A percentile compares a stretch with the other conserved stretches of the same genome.
Evolutionary conservation across 2,888 invertebrate species (phyloP).

Genomic region (Apamea monoglypha): DNA sequence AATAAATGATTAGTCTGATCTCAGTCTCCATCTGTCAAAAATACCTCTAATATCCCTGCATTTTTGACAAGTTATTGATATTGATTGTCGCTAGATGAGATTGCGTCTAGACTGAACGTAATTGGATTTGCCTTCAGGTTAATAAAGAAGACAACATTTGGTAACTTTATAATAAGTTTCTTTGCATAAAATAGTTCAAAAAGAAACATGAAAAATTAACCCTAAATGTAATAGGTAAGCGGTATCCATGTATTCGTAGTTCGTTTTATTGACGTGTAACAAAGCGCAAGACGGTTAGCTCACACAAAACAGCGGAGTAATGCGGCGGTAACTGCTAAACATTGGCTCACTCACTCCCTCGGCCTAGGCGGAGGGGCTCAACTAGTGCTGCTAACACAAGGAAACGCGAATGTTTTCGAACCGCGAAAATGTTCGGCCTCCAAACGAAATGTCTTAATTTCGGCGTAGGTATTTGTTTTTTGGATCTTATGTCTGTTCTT

Average conservation of each 20-base stretch:
- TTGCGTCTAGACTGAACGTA: background rate
- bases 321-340: slow-evolving; percentile 60
- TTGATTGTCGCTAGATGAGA: background rate
- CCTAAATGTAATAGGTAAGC: background rate
- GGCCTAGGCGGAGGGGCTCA: slow-evolving; percentile 43
- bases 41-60: no score
- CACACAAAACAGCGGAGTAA: slow-evolving; percentile 58
- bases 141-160: background rate
- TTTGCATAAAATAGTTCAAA: background rate
- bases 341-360: slow-evolving; percentile 59
- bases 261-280: slow-evolving; percentile 57
- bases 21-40: no score
- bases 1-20: no score
- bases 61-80: no score
- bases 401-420: background rate
- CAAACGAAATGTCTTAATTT: background rate
- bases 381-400: slow-evolving; percentile 58
- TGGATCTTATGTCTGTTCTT: background rate
- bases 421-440: slow-evolving; percentile 2
- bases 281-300: slow-evolving; percentile 55
- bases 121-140: background rate
- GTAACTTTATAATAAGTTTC: background rate
- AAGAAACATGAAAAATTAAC: slow-evolving; percentile 1
- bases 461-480: background rate
- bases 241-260: slow-evolving; percentile 22